Evolutionary conservation across 2,888 invertebrate genomes (phyloP).

Genomic region (Noctua pronuba): DNA sequence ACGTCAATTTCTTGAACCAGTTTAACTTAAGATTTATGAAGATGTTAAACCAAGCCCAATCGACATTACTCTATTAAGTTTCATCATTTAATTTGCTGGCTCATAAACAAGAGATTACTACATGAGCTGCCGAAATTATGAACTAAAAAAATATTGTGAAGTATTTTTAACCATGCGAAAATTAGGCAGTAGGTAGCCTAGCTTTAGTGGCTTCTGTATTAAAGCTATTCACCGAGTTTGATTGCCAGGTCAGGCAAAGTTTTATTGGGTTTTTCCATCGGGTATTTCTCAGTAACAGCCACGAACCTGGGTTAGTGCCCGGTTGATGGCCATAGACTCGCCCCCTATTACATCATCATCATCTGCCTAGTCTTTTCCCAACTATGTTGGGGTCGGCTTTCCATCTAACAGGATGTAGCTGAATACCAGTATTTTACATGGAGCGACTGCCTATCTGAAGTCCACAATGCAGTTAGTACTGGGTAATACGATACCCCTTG

Average conservation of each 20-base stretch:
- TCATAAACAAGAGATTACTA: constrained; percentile 34
- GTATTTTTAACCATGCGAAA: background rate
- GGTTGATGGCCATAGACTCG: background rate
- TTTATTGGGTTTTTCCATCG: background rate
- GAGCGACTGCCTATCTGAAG: no score
- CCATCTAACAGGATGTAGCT: no score
- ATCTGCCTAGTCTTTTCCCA: no score
- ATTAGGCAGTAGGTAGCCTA: background rate
- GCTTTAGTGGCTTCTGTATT: background rate
- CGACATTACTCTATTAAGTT: constrained; percentile 23
- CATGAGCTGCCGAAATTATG: constrained; percentile 8
- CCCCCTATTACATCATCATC: no score
- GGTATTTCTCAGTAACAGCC: background rate
- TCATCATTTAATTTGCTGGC: constrained; percentile 44
- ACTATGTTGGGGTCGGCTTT: no score
- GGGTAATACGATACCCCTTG: no score
- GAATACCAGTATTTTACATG: no score
- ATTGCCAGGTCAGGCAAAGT: background rate
- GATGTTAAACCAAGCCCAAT: constrained; percentile 31
- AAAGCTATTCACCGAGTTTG: background rate
- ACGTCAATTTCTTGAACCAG: constrained; percentile 34
- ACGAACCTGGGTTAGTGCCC: background rate
- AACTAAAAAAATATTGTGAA: constrained; percentile 18
- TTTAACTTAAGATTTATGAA: constrained; percentile 40
- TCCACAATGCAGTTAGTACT: no score